Percentiles rank a stretch among this genome's conserved stretches.
These are phyloP conservation scores for Xylocampa areola DNA, from an alignment of 2,888 invertebrate species.

Conservation along the genomic window DNA sequence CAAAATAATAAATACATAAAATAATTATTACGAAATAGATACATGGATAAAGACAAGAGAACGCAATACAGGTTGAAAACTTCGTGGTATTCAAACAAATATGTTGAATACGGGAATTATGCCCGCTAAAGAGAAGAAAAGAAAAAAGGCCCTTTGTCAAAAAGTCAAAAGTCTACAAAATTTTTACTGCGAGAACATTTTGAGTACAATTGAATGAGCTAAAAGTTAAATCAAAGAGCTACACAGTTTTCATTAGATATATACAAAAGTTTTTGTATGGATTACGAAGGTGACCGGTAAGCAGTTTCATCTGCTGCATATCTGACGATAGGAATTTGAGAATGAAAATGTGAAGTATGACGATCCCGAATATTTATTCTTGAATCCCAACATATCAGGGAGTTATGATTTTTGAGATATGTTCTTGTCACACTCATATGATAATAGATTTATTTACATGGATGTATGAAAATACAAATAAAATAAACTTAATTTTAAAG, in stretches of 20 bases:
- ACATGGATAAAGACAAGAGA: not conserved
- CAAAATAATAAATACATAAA: not conserved
- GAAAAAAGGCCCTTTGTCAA: conserved; percentile 10
- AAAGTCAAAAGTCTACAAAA: not conserved
- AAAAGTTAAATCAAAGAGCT: not conserved
- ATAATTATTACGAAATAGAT: not conserved
- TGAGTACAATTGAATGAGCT: conserved; percentile 8
- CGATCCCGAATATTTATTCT: too few relatives aligned
- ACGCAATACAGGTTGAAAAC: not conserved
- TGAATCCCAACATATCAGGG: too few relatives aligned
- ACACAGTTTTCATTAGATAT: not conserved
- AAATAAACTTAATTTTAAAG: too few relatives aligned
- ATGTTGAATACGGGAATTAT: not conserved
- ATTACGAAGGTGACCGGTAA: not conserved
- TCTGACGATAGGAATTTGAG: not conserved
- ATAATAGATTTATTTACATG: too few relatives aligned
- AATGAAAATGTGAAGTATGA: not conserved
- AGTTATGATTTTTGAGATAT: too few relatives aligned
- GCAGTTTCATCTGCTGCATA: not conserved
- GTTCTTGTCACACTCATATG: too few relatives aligned
- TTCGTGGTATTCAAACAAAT: not conserved
- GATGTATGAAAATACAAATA: too few relatives aligned
- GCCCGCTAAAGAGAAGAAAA: not conserved
- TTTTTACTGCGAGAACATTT: conserved; percentile 2
- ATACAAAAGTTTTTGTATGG: not conserved